Percentiles rank a stretch among this genome's conserved stretches.
These are phyloP conservation scores for Pollachius pollachius DNA, from an alignment of 2,113 vertebrate species.

Conservation along the genomic window DNA sequence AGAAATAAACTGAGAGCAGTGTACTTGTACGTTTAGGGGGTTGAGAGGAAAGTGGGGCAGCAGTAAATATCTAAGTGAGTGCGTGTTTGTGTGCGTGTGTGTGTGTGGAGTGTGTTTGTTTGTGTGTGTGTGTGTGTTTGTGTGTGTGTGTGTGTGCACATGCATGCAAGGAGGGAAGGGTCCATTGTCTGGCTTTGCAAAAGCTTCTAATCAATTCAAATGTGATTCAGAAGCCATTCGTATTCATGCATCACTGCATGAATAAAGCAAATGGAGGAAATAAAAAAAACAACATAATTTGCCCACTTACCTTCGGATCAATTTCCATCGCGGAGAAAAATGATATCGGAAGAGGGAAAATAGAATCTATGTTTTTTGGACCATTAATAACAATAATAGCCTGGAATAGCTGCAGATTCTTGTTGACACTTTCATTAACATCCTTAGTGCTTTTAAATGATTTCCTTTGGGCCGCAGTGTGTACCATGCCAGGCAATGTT, in stretches of 20 bases:
- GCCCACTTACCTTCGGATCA: constrained; percentile 59
- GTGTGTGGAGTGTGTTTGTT: not conserved
- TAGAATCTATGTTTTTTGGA: constrained; percentile 57
- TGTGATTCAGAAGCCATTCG: constrained; percentile 50
- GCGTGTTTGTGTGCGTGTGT: too few relatives aligned
- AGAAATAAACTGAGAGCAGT: too few relatives aligned
- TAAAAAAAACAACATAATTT: constrained; percentile 24
- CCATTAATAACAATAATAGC: constrained; percentile 73
- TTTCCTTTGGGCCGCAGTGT: constrained; percentile 10
- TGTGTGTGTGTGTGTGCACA: not conserved
- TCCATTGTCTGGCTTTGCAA: constrained; percentile 8
- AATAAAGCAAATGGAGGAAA: constrained; percentile 27
- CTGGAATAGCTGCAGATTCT: constrained; percentile 59
- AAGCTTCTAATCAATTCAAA: constrained; percentile 59
- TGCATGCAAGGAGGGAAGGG: not conserved
- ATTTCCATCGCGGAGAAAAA: constrained; percentile 60
- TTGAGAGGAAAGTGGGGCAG: too few relatives aligned
- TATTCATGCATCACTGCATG: constrained; percentile 50
- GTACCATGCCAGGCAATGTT: not conserved
- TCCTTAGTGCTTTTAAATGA: constrained; percentile 49
- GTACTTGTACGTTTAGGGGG: too few relatives aligned
- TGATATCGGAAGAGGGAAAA: constrained; percentile 55
- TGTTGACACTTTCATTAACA: constrained; percentile 65
- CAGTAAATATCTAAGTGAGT: too few relatives aligned
- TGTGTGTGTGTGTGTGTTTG: too few relatives aligned